Base-by-base conservation (phyloP, 2,797 vertebrate species). In the Enteromius afrohamiltoni region DNA sequence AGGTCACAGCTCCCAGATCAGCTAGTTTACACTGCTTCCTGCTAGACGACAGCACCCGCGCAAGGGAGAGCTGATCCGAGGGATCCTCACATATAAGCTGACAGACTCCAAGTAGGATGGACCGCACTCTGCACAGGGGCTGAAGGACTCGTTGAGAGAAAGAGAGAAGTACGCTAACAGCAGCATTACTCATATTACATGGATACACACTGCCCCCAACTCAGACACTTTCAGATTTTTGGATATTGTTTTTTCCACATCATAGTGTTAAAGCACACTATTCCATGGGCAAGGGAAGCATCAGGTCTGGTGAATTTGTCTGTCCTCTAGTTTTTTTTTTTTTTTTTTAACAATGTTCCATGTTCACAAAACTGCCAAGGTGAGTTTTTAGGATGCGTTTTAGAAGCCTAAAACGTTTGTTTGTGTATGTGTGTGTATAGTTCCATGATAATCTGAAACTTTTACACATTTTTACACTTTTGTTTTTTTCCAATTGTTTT, bases 21-120 rank as follows among this genome's bases (percentile, higher is more conserved):
- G 89, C 73, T 89, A 91, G 92, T 93, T 94, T 93, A 93, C 92
- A 91, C 89, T 91, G 91, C 92, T 90, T 91, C 87, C 87, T 70
- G 85, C 87, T 86, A 87, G 80, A 87, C 85, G 85, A 88, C 90
- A 85, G 86, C 85, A 86, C 89, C 87, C 87, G 85, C 81, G 87
- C 86, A 83, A 85, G 88, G 84, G 87, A 85, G 76, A 90, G 88
- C 87, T 77, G 86, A 86, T 87, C 88, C 85, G 82, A 89, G 91
- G 82, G 79, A 85, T 76, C 53, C 68, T 91, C 91, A 92, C 86
- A 80, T 92, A 94, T 94, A 93, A 94, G 93, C 92, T 93, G 92
- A 84, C 64, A 86, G 83, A 87, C 19, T 85, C 79, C 19, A 58
- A 78, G 73, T 62, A 64, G 68, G 75, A 83, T 60, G 34, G 70